Evolutionary conservation across 2,797 vertebrate genomes (phyloP).

Genomic region (Babyrousa celebensis): DNA sequence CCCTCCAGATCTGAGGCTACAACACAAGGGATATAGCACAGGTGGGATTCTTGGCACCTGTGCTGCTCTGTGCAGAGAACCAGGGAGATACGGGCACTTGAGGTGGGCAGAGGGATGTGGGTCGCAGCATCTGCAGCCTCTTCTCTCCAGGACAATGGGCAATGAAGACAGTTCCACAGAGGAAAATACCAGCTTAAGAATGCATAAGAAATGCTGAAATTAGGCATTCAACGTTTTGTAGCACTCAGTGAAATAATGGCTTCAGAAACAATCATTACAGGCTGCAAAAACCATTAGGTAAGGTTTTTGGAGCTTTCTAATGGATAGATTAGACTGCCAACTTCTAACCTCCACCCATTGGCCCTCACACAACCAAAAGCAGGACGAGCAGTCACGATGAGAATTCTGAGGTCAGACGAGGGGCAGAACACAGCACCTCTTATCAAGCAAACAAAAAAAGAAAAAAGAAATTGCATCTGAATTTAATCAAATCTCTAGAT

Average conservation of each 20-base stretch:
- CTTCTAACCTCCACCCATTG: not conserved
- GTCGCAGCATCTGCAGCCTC: not conserved
- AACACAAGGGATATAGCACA: no score
- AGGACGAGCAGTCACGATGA: not conserved
- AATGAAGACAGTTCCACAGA: not conserved
- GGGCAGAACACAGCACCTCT: not conserved
- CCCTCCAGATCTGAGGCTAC: not conserved
- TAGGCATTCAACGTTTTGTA: constrained; percentile 9
- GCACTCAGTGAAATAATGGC: not conserved
- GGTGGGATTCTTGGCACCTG: not conserved
- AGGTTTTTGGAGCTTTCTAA: not conserved
- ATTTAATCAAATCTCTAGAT: not conserved
- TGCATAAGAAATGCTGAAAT: constrained; percentile 13
- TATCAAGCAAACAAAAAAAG: not conserved
- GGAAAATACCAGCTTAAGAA: not conserved
- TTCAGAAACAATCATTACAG: not conserved
- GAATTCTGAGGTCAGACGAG: not conserved
- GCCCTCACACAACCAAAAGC: not conserved
- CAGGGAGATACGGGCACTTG: not conserved
- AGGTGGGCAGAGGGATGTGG: not conserved
- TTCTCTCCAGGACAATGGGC: not conserved
- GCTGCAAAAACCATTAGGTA: not conserved
- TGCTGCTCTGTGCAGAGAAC: not conserved
- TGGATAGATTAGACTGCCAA: not conserved
- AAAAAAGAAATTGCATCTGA: not conserved